Evolutionary conservation across 2,888 invertebrate species (phyloP), one percentile per base, ranked within the genome.

Genomic region (Conomelus anceps): DNA sequence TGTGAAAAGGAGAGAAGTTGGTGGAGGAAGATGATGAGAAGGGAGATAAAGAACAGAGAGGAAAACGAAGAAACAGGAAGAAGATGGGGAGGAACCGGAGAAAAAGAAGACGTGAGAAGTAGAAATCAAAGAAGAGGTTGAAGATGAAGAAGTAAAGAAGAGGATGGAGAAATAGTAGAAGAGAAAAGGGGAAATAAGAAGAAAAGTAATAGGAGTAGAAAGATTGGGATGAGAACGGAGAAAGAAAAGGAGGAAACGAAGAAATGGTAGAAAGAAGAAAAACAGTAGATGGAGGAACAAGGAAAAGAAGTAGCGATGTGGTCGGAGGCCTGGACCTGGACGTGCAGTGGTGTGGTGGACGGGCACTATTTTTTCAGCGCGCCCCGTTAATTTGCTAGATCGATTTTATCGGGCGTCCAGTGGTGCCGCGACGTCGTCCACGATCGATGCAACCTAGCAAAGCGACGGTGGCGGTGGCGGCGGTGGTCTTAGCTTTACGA

Each of bases 321-420:
- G 29, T 29, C 87, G 22, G 29, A 23, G 85, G 23, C 23, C 85
- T 23, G 85, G 23, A 23, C 23, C 85, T 23, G 85, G 23, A 23
- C 23, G 85, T 23, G 13, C 85, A 23, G 85, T 85, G 85, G 85
- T 23, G 87, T 87, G 26, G 22, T 86, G 87, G 34, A 87, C 87
- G 41, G 87, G 34, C 34, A 29, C 87, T 26, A 29, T 26, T 29
- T 41, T 29, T 63, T 63, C 63, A 63, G 63, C 63, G 20, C 63
- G 63, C n/a, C 63, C 63, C 63, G 63, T 63, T 63, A 63, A 63
- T 63, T 63, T 63, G 63, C 63, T 63, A 63, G 63, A 63, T 63
- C 63, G 63, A 63, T 63, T 63, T 63, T 63, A 63, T 63, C 63
- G 63, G 63, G 63, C 63, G 63, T 63, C 63, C 63, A 63, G 63